phyloP scores from a whole-genome alignment of 2,888 invertebrate genomes.

The Choreutis nemorana region DNA sequence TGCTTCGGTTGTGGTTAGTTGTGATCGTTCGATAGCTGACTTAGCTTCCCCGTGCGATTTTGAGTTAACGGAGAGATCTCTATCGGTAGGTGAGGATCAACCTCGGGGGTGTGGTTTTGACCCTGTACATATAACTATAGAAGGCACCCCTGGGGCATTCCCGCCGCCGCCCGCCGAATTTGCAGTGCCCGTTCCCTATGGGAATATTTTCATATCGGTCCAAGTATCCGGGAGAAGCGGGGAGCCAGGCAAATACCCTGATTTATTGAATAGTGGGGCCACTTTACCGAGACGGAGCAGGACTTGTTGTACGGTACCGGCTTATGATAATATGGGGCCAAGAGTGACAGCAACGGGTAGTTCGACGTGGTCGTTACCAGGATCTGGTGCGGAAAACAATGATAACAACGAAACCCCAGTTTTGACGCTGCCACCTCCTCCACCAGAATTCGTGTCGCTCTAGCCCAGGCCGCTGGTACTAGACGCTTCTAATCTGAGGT shows the following conservation, averaged over 20 bases:
- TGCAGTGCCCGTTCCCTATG: constrained; percentile 64
- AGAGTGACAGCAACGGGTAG: constrained; percentile 88
- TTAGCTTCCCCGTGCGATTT: constrained; percentile 65
- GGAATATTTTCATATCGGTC: constrained; percentile 88
- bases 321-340: constrained; percentile 92
- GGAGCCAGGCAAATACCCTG: constrained; percentile 72
- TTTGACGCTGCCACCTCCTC: constrained; percentile 62
- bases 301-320: constrained; percentile 65
- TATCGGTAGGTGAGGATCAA: constrained; percentile 44
- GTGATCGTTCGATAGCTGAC: constrained; percentile 72
- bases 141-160: constrained; percentile 58
- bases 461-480: constrained; percentile 61
- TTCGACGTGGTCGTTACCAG: constrained; percentile 84
- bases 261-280: constrained; percentile 68
- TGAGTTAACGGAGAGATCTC: constrained; percentile 52
- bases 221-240: constrained; percentile 69
- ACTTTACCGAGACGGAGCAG: constrained; percentile 58
- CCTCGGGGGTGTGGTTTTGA: constrained; percentile 59
- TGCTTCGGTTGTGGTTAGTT: constrained; percentile 72
- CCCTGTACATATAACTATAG: constrained; percentile 70
- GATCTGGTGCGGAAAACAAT: constrained; percentile 41
- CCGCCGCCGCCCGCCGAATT: constrained; percentile 63
- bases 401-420: constrained; percentile 51
- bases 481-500: constrained; percentile 51
- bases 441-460: constrained; percentile 59